Conservation (phyloP, 2,888 invertebrate species). For the Hirtodrosophila trivittata region DNA sequence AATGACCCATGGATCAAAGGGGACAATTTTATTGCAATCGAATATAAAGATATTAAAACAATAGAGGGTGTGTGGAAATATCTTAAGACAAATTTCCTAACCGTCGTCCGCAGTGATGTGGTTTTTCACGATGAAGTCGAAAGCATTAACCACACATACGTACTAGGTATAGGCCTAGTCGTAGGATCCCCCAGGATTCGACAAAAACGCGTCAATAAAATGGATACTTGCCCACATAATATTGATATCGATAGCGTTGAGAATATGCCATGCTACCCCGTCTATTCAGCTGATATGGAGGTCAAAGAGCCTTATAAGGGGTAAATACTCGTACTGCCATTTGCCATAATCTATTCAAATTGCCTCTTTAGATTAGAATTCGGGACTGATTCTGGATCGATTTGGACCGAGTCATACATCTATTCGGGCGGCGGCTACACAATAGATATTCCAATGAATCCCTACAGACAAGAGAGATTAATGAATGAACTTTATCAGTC, state of each 20-base stretch:
- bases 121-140: fast-evolving
- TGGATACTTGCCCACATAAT: neutral
- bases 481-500: neutral
- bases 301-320: neutral
- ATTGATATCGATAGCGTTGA: neutral
- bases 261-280: neutral
- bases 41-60: neutral
- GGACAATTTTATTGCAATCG: neutral
- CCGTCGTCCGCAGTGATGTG: neutral
- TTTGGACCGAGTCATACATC: neutral
- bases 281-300: neutral
- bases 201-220: constrained; percentile 20
- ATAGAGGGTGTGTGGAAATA: neutral
- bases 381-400: neutral
- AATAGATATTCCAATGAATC: neutral
- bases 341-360: too few relatives aligned
- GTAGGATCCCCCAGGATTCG: constrained; percentile 33
- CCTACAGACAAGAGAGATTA: too few relatives aligned
- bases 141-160: too few relatives aligned
- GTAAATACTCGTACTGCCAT: too few relatives aligned
- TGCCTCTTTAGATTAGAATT: neutral
- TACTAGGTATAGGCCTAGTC: neutral
- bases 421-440: constrained; percentile 31
- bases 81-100: neutral
- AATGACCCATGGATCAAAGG: neutral